These are phyloP conservation scores for Lordiphosa collinella DNA, from an alignment of 1,140 invertebrate species.

Conservation along the genomic window DNA sequence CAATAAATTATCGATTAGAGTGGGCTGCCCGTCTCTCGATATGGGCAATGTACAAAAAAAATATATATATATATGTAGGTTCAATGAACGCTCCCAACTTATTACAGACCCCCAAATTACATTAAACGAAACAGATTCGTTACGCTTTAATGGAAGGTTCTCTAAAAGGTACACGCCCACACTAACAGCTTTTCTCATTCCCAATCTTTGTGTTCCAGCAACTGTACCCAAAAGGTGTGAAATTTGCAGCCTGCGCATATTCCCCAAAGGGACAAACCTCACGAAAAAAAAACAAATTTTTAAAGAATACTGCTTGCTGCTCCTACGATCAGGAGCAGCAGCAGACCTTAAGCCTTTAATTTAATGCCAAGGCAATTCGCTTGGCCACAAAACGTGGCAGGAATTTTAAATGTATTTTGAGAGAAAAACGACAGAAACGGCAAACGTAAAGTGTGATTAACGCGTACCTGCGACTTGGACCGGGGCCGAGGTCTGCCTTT, in stretches of 20 bases:
- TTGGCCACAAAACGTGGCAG: slow-evolving; percentile 52
- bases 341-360: slow-evolving; percentile 45
- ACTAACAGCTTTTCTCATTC: slow-evolving; percentile 3
- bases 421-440: slow-evolving; percentile 44
- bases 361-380: slow-evolving; percentile 64
- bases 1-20: slow-evolving; percentile 73
- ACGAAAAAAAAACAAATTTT: slow-evolving; percentile 14
- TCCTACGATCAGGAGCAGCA: not conserved
- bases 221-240: slow-evolving; percentile 57
- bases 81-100: slow-evolving; percentile 37
- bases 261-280: slow-evolving; percentile 43
- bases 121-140: slow-evolving; percentile 32
- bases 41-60: slow-evolving; percentile 9
- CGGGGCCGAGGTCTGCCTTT: slow-evolving; percentile 46
- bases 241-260: slow-evolving; percentile 59
- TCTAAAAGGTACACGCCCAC: slow-evolving; percentile 49
- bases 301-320: slow-evolving; percentile 8
- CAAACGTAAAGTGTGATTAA: slow-evolving; percentile 68
- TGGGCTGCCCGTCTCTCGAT: slow-evolving; percentile 21
- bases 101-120: slow-evolving; percentile 47
- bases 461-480: slow-evolving; percentile 60
- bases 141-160: slow-evolving; percentile 38
- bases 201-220: slow-evolving; percentile 9
- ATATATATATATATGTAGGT: slow-evolving; percentile 8
- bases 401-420: slow-evolving; percentile 64